Base-by-base conservation (phyloP, 2,113 vertebrate species). In the Poeciliopsis retropinna region DNA sequence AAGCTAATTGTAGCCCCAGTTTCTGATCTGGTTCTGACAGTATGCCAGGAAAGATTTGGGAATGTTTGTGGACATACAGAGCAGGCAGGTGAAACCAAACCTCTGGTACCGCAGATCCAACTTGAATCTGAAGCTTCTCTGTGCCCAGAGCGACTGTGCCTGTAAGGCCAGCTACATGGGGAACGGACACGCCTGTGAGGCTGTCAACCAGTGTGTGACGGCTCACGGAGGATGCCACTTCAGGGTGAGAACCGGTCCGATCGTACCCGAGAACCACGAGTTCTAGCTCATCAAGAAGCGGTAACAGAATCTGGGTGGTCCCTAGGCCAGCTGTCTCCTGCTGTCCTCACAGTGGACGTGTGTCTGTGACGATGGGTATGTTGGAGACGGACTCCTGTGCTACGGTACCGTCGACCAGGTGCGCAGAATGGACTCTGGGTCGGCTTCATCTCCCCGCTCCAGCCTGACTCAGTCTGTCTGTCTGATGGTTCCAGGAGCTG, bases 111-210 rank as follows among this genome's bases (percentile, higher is more conserved):
- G 10, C 5, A 57, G 9, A n/a, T 17, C 44, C 4, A n/a, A 17
- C 17, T 3, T 11, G 19, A 25, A 57, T 22, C 51, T n/a, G 51
- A 57, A 57, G 9, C 34, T 25, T 76, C n/a, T 10, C 44, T 29
- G 28, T 65, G 47, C 29, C 31, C 57, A 99, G 98, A 97, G 92
- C 37, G 95, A 96, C 82, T 99, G 98, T 69, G 87, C 93, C 7
- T 98, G 98, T 80, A 96, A 95, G 64, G 76, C 88, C 12, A 96
- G 97, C 41, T 98, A 96, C 84, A 93, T 34, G 69, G 97, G 97
- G 17, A 93, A 94, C 3, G 98, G 98, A 19, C 90, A 84, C 31
- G 93, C 95, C 54, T 99, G 98, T 79, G 95, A 94, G 54, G 85
- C 95, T 0, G 70, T 95, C 70, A 96, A 96, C 60, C 92, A 92